Evolutionary conservation across 2,888 invertebrate genomes (phyloP).

Genomic region (Sesia bembeciformis): DNA sequence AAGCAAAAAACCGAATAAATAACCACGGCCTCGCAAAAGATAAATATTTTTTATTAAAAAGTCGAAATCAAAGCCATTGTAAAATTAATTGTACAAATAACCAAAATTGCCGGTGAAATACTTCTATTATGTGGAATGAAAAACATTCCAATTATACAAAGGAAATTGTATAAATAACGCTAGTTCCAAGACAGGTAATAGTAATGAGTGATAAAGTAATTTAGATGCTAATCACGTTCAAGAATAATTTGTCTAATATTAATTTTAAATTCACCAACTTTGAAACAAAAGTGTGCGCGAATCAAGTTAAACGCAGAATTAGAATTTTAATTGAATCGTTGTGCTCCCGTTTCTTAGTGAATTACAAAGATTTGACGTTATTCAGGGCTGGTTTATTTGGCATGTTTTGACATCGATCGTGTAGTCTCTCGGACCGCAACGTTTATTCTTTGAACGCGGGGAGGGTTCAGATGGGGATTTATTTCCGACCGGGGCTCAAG

Average conservation of each 20-base stretch:
- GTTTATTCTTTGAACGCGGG: slow-evolving; percentile 45
- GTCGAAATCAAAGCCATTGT: background rate
- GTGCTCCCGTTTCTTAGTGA: slow-evolving; percentile 29
- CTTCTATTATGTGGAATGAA: slow-evolving; percentile 15
- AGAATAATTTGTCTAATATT: too few relatives aligned
- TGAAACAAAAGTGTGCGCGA: too few relatives aligned
- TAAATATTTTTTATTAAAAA: slow-evolving; percentile 59
- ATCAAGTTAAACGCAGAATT: slow-evolving; percentile 5
- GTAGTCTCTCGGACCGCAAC: slow-evolving; percentile 36
- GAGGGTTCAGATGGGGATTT: slow-evolving; percentile 48
- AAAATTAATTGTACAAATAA: background rate
- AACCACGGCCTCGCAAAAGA: slow-evolving; percentile 29
- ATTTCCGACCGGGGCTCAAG: slow-evolving; percentile 44
- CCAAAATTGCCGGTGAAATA: too few relatives aligned
- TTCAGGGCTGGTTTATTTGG: slow-evolving; percentile 27
- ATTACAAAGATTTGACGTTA: slow-evolving; percentile 39
- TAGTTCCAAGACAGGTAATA: too few relatives aligned
- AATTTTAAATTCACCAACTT: too few relatives aligned
- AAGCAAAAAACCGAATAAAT: slow-evolving; percentile 63
- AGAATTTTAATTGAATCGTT: slow-evolving; percentile 29
- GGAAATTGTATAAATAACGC: too few relatives aligned
- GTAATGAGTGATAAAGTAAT: too few relatives aligned
- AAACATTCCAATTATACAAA: too few relatives aligned
- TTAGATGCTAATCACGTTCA: too few relatives aligned
- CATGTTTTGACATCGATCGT: slow-evolving; percentile 44